A percentile compares a stretch with the other conserved stretches of the same genome.
Conservation (phyloP, 2,888 invertebrate genomes). For the Noctua fimbriata region DNA sequence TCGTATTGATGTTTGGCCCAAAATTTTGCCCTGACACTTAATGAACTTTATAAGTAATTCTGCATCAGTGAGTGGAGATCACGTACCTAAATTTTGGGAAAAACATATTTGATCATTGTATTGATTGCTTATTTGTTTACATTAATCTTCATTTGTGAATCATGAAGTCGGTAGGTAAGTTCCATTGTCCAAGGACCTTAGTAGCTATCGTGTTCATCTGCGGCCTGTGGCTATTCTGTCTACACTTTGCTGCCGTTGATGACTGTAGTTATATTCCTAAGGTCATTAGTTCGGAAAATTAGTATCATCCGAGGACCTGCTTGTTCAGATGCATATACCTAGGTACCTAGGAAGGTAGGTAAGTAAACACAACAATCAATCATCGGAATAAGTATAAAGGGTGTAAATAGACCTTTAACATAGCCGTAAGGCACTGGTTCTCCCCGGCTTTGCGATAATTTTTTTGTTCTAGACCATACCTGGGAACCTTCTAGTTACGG, state of each 20-base stretch:
- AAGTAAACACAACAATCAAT: background rate
- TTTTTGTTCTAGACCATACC: too few relatives aligned
- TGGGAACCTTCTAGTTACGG: too few relatives aligned
- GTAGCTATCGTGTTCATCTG: slow-evolving; percentile 36
- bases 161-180: background rate
- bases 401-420: too few relatives aligned
- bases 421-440: too few relatives aligned
- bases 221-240: slow-evolving; percentile 40
- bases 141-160: background rate
- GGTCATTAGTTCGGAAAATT: background rate
- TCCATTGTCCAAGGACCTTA: slow-evolving; percentile 17
- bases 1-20: background rate
- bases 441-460: too few relatives aligned
- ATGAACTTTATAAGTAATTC: too few relatives aligned
- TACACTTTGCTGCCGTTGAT: slow-evolving; percentile 22
- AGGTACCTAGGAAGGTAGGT: background rate
- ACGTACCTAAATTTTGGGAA: background rate
- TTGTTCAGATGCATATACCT: background rate
- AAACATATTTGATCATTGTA: background rate
- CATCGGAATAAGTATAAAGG: background rate
- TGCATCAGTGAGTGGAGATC: background rate
- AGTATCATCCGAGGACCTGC: background rate
- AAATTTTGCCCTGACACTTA: background rate
- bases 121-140: background rate
- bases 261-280: background rate